Percentiles rank a stretch among this genome's conserved stretches.
phyloP scores from a whole-genome alignment of 2,113 vertebrate genomes.

The Parotia lawesii region DNA sequence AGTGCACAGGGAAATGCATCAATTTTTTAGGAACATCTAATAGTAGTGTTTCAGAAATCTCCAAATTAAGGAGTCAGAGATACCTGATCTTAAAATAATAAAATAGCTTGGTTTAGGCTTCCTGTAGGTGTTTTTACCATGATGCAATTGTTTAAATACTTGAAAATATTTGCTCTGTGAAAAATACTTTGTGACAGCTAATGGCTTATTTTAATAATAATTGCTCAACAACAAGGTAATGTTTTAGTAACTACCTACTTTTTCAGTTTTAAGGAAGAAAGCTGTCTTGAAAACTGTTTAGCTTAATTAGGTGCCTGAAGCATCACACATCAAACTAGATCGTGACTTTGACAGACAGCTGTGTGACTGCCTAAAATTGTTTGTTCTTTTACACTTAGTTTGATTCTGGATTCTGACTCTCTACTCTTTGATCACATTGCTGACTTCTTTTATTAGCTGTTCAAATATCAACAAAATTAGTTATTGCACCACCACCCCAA shows the following conservation, averaged over 20 bases:
- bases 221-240: neutral
- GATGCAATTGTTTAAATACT: neutral
- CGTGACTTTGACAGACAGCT: neutral
- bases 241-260: neutral
- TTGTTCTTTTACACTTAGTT: neutral
- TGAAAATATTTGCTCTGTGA: neutral
- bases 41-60: neutral
- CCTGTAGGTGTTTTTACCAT: neutral
- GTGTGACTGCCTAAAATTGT: neutral
- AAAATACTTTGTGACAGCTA: conserved; percentile 16
- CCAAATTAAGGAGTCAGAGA: neutral
- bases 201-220: conserved; percentile 9
- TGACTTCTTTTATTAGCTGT: neutral
- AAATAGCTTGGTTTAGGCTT: neutral
- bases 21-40: neutral
- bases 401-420: neutral
- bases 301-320: conserved; percentile 3
- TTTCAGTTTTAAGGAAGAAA: conserved; percentile 2
- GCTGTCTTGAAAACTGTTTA: neutral
- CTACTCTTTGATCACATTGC: neutral
- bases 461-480: neutral
- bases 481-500: accelerated
- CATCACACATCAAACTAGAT: neutral
- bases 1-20: neutral
- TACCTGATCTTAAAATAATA: neutral